A percentile compares a stretch with the other conserved stretches of the same genome.
Conservation (phyloP, 1,140 invertebrate species). For the Philotrypesis tridentata region DNA sequence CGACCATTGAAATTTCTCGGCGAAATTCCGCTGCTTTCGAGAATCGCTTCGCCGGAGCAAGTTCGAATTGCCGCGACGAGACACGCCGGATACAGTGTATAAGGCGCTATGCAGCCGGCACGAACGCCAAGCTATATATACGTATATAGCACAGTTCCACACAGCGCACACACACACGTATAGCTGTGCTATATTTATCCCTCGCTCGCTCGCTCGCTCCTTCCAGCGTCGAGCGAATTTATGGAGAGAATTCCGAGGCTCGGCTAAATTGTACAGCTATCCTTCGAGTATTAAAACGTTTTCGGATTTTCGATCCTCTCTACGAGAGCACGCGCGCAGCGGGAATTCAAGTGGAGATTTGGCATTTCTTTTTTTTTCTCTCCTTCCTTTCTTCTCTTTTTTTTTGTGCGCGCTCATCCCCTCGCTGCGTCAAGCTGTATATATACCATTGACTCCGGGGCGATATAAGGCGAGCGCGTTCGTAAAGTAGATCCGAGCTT, state of each 20-base stretch:
- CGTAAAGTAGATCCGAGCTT: neutral
- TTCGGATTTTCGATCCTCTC: neutral
- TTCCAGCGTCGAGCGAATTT: neutral
- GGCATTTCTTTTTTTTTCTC: neutral
- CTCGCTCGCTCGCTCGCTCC: neutral
- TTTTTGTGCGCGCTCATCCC: too few species aligned
- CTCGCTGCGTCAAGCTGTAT: too few species aligned
- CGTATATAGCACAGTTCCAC: neutral
- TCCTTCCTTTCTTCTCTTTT: too few species aligned
- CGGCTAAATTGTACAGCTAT: neutral
- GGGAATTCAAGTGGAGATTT: neutral
- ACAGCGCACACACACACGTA: too few species aligned
- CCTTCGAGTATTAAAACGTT: constrained; percentile 1
- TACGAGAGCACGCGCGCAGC: neutral
- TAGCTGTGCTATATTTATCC: neutral
- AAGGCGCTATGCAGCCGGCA: neutral
- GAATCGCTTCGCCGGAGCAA: neutral
- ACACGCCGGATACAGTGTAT: neutral
- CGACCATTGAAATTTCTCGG: neutral
- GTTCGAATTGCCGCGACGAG: neutral
- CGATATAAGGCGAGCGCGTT: too few species aligned
- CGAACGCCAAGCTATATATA: neutral
- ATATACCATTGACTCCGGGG: too few species aligned
- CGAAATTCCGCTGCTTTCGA: constrained; percentile 2
- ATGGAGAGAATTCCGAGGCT: neutral